Evolutionary conservation across 1,140 invertebrate species (phyloP).

Genomic region (Chionoecetes opilio): DNA sequence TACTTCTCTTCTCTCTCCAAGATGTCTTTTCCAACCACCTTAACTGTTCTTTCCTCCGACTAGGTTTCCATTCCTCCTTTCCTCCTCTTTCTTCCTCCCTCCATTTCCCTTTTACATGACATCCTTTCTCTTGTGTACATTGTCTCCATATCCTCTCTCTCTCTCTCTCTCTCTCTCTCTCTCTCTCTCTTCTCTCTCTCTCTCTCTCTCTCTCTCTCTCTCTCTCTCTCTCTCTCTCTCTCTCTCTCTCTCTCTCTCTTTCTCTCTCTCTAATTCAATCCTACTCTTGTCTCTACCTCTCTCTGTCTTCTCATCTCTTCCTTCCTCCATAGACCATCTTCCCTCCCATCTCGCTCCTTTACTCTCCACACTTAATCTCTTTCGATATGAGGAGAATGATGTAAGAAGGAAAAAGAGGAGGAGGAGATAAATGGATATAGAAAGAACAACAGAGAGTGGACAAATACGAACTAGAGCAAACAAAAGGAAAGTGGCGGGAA

Average conservation of each 20-base stretch:
- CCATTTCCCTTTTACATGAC: neutral
- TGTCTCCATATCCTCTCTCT: too few relatives aligned
- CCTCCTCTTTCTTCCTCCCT: neutral
- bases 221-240: slow-evolving; percentile 28
- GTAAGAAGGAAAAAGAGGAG: neutral
- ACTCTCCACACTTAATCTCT: slow-evolving; percentile 16
- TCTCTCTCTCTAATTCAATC: neutral
- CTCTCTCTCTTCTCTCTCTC: slow-evolving; percentile 6
- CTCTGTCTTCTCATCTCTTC: neutral
- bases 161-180: neutral
- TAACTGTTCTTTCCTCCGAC: neutral
- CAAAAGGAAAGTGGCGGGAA: too few relatives aligned
- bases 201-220: slow-evolving; percentile 24
- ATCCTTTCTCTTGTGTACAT: neutral
- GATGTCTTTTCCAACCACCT: neutral
- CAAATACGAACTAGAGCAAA: too few relatives aligned
- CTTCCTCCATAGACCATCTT: neutral
- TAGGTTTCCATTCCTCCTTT: neutral
- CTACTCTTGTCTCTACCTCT: too few relatives aligned
- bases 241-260: slow-evolving; percentile 1
- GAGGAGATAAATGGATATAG: too few relatives aligned
- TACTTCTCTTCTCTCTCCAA: neutral
- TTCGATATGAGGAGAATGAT: neutral
- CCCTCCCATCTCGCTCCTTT: neutral
- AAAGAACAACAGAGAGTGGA: too few relatives aligned